Evolutionary conservation across 2,113 vertebrate genomes (phyloP).

Genomic region (Colinus virginianus): DNA sequence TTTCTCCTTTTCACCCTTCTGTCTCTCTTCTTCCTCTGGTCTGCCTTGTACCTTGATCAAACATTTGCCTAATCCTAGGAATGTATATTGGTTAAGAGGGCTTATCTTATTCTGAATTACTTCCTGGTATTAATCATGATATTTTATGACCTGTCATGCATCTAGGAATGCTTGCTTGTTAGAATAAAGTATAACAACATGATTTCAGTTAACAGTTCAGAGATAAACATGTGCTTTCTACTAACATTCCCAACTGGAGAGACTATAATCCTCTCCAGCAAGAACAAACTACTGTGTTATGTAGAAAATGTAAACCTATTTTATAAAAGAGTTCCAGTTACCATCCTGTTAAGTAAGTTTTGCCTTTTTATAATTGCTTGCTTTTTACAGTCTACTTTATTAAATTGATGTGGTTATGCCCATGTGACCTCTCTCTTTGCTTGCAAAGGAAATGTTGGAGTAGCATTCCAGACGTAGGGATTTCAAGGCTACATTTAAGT

Average conservation of each 20-base stretch:
- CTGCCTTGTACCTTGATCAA: background rate
- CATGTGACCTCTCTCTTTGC: slow-evolving; percentile 27
- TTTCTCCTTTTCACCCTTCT: background rate
- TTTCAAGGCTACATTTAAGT: slow-evolving; percentile 65
- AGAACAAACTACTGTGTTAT: background rate
- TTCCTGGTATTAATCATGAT: slow-evolving; percentile 8
- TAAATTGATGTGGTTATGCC: slow-evolving; percentile 1
- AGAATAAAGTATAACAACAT: background rate
- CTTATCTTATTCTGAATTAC: slow-evolving; percentile 9
- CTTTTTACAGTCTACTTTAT: slow-evolving; percentile 50
- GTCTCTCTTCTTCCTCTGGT: background rate
- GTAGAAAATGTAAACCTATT: slow-evolving; percentile 30
- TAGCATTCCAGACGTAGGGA: slow-evolving; percentile 15
- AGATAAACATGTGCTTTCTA: background rate
- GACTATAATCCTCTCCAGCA: background rate
- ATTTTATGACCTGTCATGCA: background rate
- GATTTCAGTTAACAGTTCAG: slow-evolving; percentile 21
- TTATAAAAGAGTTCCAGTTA: background rate
- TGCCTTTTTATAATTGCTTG: slow-evolving; percentile 32
- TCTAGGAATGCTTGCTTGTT: background rate
- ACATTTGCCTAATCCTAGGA: background rate
- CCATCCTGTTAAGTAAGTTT: slow-evolving; percentile 26
- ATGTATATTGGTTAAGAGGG: background rate
- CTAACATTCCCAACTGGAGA: background rate
- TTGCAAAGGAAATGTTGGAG: slow-evolving; percentile 23